Evolutionary conservation across 2,888 invertebrate species (phyloP).

Genomic region (Cryptus armator): DNA sequence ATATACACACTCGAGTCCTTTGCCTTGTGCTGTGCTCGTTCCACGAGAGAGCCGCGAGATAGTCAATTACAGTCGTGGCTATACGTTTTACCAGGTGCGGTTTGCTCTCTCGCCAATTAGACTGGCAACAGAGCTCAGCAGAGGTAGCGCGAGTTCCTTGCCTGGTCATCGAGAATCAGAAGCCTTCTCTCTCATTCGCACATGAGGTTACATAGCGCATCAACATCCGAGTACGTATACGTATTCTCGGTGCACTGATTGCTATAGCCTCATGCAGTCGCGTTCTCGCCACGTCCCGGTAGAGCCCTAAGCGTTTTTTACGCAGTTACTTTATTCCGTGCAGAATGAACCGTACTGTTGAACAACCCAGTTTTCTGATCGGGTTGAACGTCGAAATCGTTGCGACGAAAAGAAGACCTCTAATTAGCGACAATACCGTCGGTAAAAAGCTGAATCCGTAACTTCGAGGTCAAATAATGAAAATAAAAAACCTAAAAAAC

Average conservation of each 20-base stretch:
- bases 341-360: conserved; percentile 6
- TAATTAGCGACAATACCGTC: conserved; percentile 32
- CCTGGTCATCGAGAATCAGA: conserved; percentile 59
- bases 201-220: conserved; percentile 36
- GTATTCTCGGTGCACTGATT: conserved; percentile 61
- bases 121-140: conserved; percentile 54
- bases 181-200: conserved; percentile 54
- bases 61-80: conserved; percentile 65
- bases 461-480: not conserved
- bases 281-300: conserved; percentile 40
- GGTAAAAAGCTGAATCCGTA: conserved; percentile 15
- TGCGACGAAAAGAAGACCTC: conserved; percentile 3
- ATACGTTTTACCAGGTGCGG: conserved; percentile 67
- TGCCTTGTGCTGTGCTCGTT: conserved; percentile 41
- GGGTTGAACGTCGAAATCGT: conserved; percentile 16
- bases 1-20: conserved; percentile 42
- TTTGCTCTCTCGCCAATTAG: conserved; percentile 67
- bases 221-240: conserved; percentile 18
- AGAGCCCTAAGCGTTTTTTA: conserved; percentile 61
- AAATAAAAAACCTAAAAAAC: not conserved
- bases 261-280: conserved; percentile 46
- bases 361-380: conserved; percentile 30
- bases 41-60: conserved; percentile 58
- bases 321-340: conserved; percentile 32
- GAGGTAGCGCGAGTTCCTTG: conserved; percentile 37